Conservation (phyloP, 1,140 invertebrate genomes). For the Apis florea region DNA sequence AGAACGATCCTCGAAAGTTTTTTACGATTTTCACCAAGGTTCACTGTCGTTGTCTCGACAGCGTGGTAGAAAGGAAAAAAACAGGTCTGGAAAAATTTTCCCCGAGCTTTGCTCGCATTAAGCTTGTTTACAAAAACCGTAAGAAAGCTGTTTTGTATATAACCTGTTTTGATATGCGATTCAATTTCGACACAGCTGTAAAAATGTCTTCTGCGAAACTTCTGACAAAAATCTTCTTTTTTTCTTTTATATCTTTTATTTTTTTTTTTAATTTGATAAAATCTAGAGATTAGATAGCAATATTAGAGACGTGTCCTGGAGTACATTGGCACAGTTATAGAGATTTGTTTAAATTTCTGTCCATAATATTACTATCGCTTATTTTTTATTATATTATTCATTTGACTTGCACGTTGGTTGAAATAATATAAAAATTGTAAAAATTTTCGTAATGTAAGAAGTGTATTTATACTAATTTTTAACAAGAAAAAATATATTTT, state of each 20-base stretch:
- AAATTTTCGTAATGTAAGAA: too few relatives aligned
- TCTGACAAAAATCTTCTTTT: background rate
- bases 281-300: background rate
- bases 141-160: background rate
- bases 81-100: conserved; percentile 13
- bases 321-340: too few relatives aligned
- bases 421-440: too few relatives aligned
- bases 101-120: background rate
- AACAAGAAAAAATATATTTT: too few relatives aligned
- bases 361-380: too few relatives aligned
- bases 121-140: conserved; percentile 13
- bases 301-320: background rate
- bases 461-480: too few relatives aligned
- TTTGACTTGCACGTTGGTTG: too few relatives aligned
- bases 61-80: background rate
- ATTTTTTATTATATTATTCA: too few relatives aligned
- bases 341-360: too few relatives aligned
- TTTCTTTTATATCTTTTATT: too few relatives aligned
- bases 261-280: background rate
- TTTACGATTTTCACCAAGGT: background rate
- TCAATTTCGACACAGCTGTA: background rate
- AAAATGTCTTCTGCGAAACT: background rate
- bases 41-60: conserved; percentile 9
- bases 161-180: conserved; percentile 6
- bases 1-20: background rate